A percentile compares a stretch with the other conserved stretches of the same genome.
Evolutionary conservation across 2,797 vertebrate species (phyloP).

Genomic region (Cynopterus sphinx): DNA sequence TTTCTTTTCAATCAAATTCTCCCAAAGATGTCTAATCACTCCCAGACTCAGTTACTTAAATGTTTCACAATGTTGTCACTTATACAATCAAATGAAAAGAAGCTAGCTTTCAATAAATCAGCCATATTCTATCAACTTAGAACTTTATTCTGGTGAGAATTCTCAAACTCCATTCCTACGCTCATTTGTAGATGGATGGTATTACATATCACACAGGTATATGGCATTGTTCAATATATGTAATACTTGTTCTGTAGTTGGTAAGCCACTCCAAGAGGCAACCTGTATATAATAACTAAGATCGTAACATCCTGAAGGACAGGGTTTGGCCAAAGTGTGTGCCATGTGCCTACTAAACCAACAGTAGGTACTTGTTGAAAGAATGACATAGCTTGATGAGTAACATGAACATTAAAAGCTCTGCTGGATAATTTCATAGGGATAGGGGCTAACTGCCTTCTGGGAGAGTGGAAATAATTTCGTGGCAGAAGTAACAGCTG

Average conservation of each 20-base stretch:
- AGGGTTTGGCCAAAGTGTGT: not conserved
- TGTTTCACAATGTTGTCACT: slow-evolving; percentile 46
- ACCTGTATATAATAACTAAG: not conserved
- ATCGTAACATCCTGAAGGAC: not conserved
- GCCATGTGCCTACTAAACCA: not conserved
- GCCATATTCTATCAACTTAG: not conserved
- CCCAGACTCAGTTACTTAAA: slow-evolving; percentile 46
- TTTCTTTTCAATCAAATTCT: not conserved
- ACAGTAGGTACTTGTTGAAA: not conserved
- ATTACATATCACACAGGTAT: not conserved
- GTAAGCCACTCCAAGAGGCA: not conserved
- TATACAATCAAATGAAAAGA: slow-evolving; percentile 21
- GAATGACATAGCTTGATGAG: not conserved
- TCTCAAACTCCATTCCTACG: not conserved
- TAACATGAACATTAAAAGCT: not conserved
- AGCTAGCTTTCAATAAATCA: not conserved
- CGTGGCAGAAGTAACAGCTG: not conserved
- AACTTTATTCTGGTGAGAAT: slow-evolving; percentile 23
- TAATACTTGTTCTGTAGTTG: not conserved
- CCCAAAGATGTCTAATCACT: slow-evolving; percentile 55
- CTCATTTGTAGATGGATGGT: not conserved
- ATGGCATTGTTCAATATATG: not conserved
- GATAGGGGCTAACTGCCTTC: not conserved
- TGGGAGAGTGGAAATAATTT: not conserved
- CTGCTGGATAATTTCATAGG: not conserved